Base-by-base conservation (phyloP, 2,888 invertebrate genomes). In the Gastracanthus pulcherrimus region DNA sequence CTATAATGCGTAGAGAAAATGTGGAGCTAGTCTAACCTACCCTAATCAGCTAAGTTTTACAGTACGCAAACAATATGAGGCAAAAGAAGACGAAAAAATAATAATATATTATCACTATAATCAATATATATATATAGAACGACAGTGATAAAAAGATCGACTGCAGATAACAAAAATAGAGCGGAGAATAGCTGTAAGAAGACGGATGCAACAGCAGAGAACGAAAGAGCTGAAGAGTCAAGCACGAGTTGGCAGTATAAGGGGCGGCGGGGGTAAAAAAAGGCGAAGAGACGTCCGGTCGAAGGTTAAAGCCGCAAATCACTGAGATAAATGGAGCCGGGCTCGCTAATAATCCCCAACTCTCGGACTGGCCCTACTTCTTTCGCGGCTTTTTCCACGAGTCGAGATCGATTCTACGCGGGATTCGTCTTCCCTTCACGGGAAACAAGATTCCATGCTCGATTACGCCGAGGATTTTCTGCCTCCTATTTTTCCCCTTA, bases 261-360 rank as follows among this genome's bases (percentile, higher is more conserved):
- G 51, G n/a, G n/a, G 31, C 34, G n/a, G 13, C 26, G 60, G 36
- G 16, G 45, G 48, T 16, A 19, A 29, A 29, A 34, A 23, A 36
- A 62, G 23, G 62, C 11, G 23, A 31, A 45, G 58, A 29, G 66
- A 64, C 41, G 55, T 78, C 41, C 31, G 34, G 66, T 38, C 48
- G 62, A 60, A 41, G 76, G 72, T 60, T 66, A 77, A 74, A 74
- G 82, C 48, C 51, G 79, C 78, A 79, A 82, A 82, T 82, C 82
- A 79, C 67, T 34, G 71, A 70, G 82, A 82, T 82, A 70, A 79
- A 79, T 82, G 82, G 71, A 71, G 19, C 55, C 45, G 69, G 38
- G 55, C 29, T 36, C 55, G 75, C 79, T 82, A 79, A 82, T 82
- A 79, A 82, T 82, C 82, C 79, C 48, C 11, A 64, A 29, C 71